Evolutionary conservation across 2,113 vertebrate species (phyloP).

Genomic region (Arenaria interpres): DNA sequence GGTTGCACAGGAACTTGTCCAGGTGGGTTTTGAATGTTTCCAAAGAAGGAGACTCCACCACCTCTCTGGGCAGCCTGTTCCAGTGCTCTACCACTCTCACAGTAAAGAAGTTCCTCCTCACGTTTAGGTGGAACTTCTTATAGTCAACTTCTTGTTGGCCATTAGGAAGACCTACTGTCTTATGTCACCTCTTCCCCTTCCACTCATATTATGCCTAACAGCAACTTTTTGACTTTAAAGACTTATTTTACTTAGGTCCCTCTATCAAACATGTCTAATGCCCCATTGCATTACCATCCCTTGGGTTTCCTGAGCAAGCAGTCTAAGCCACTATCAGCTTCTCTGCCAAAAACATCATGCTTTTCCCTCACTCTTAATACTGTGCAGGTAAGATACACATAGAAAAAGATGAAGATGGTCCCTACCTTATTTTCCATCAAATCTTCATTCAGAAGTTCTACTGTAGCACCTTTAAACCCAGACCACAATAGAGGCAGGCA

Average conservation of each 20-base stretch:
- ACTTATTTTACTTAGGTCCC: not conserved
- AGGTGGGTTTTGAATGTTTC: no score
- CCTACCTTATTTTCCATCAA: not conserved
- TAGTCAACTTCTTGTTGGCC: not conserved
- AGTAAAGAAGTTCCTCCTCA: no score
- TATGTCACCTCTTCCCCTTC: not conserved
- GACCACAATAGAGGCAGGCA: not conserved
- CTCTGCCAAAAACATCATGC: not conserved
- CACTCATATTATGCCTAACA: not conserved
- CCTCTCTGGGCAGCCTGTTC: no score
- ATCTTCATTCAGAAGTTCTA: not conserved
- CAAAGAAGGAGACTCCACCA: no score
- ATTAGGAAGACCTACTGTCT: not conserved
- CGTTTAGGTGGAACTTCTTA: no score
- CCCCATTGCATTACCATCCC: not conserved
- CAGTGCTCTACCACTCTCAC: no score
- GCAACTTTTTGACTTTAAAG: not conserved
- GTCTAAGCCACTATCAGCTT: not conserved
- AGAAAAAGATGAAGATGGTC: not conserved
- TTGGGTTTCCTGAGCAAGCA: not conserved
- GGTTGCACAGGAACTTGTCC: no score
- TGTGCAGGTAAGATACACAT: not conserved
- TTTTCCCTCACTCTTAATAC: not conserved
- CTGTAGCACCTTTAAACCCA: not conserved
- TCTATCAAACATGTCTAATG: not conserved